Percentiles rank a stretch among this genome's conserved stretches.
Conservation (phyloP, 2,113 vertebrate genomes). For the Alethe diademata region DNA sequence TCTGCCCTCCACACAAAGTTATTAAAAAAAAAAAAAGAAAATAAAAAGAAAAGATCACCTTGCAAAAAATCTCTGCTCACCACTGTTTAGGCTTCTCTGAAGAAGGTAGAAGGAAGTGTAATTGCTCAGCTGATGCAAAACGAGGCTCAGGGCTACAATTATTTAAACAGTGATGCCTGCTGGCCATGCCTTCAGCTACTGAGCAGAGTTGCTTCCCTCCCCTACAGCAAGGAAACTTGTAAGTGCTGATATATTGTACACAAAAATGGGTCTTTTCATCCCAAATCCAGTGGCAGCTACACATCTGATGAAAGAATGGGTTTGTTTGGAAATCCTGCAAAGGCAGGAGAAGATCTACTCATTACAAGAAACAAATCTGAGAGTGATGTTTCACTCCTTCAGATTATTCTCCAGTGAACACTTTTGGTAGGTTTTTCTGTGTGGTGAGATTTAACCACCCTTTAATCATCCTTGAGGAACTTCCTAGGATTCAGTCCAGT, state of each 20-base stretch:
- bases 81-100: not conserved
- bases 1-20: not conserved
- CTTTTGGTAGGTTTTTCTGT: not conserved
- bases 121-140: constrained; percentile 16
- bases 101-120: not conserved
- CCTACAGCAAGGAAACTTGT: not conserved
- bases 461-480: not conserved
- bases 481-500: not conserved
- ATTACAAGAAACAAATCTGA: not conserved
- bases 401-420: not conserved
- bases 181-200: not conserved
- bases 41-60: not conserved
- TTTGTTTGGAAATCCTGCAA: not conserved
- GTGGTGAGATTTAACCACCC: not conserved
- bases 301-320: not conserved
- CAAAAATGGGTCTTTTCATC: not conserved
- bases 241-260: not conserved
- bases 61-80: not conserved
- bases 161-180: not conserved
- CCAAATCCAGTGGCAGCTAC: not conserved
- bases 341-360: not conserved
- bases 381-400: not conserved
- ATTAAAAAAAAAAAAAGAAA: not conserved
- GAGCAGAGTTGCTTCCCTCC: not conserved
- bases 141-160: not conserved